These are phyloP conservation scores for Heliconius ethilla DNA, from an alignment of 2,888 invertebrate species.

Conservation along the genomic window DNA sequence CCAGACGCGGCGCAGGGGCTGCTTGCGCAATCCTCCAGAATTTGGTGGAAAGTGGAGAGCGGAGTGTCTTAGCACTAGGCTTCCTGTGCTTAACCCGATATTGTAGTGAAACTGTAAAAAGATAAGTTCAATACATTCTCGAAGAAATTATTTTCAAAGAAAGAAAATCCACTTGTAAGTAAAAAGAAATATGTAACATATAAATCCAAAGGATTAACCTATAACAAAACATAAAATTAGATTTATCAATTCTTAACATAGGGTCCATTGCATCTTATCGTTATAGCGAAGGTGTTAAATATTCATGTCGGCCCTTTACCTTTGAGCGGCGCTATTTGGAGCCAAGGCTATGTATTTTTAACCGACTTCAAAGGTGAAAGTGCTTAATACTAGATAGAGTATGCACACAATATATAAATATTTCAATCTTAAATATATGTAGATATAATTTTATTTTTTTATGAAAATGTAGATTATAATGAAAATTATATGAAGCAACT, in stretches of 20 bases:
- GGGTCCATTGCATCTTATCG: constrained; percentile 23
- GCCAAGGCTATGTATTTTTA: constrained; percentile 28
- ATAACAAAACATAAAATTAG: background rate
- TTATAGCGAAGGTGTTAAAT: constrained; percentile 29
- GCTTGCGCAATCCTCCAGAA: too few species aligned
- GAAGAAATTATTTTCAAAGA: too few species aligned
- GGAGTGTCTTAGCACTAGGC: too few species aligned
- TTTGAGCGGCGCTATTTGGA: constrained; percentile 25
- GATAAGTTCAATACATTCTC: too few species aligned
- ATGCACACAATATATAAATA: background rate
- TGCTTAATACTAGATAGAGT: background rate
- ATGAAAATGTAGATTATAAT: background rate
- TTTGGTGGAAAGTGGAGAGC: too few species aligned
- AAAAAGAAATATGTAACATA: too few species aligned
- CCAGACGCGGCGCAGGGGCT: too few species aligned
- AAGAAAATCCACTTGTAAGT: too few species aligned
- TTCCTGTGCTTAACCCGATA: too few species aligned
- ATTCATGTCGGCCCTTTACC: constrained; percentile 39
- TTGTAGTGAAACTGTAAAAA: too few species aligned
- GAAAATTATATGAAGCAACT: background rate
- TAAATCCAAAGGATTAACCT: background rate
- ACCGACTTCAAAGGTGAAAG: constrained; percentile 24
- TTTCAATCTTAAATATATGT: background rate
- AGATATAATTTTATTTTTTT: too few species aligned
- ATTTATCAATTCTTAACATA: constrained; percentile 12